These are phyloP conservation scores for Tangara arthus DNA, from an alignment of 2,797 vertebrate species.

Conservation along the genomic window DNA sequence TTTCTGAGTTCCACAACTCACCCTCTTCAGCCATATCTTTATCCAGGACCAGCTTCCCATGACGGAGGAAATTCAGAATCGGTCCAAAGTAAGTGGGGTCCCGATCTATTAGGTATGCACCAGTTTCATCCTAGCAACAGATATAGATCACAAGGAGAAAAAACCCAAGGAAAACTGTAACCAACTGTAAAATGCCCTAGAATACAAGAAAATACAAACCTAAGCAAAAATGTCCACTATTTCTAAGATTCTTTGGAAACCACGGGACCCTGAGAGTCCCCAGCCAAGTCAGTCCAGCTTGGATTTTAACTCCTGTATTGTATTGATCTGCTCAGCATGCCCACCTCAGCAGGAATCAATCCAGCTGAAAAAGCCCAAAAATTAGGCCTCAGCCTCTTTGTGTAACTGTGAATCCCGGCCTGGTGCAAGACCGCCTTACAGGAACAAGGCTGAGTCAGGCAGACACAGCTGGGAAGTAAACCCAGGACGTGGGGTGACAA, in stretches of 20 bases:
- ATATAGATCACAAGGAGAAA: not conserved
- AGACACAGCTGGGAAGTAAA: not conserved
- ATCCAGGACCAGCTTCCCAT: slow-evolving; percentile 96
- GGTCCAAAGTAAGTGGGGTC: slow-evolving; percentile 98
- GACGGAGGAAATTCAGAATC: slow-evolving; percentile 94
- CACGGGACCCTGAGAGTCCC: not conserved
- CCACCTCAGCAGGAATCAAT: not conserved
- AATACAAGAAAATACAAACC: not conserved
- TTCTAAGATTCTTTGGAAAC: not conserved
- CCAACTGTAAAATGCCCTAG: not conserved
- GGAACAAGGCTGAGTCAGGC: not conserved
- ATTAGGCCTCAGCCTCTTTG: not conserved
- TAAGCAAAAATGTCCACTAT: not conserved
- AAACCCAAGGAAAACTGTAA: not conserved
- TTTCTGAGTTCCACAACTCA: slow-evolving; percentile 68
- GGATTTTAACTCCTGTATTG: not conserved
- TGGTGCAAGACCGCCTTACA: not conserved
- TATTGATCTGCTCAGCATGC: not conserved
- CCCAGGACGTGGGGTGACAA: not conserved
- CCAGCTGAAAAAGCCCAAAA: not conserved
- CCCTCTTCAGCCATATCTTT: slow-evolving; percentile 98
- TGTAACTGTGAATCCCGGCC: not conserved
- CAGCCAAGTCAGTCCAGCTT: not conserved
- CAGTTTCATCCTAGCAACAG: slow-evolving; percentile 87
- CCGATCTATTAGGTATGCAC: slow-evolving; percentile 94